Conservation (phyloP, 2,797 vertebrate genomes). For the Neostethus bicornis region DNA sequence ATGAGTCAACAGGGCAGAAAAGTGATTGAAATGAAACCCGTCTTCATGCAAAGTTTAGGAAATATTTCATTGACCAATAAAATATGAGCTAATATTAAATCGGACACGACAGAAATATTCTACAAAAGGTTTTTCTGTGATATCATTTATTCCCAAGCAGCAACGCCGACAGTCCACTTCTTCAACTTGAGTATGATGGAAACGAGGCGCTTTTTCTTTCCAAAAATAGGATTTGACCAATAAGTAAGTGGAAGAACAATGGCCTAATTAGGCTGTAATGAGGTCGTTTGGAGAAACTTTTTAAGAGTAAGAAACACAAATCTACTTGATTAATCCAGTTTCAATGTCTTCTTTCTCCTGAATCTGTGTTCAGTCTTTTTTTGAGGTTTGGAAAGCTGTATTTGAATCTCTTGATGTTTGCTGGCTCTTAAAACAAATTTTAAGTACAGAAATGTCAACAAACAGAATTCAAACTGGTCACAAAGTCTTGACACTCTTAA, state of each 20-base stretch:
- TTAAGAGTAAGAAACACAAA: background rate
- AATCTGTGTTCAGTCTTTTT: background rate
- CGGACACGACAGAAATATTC: slow-evolving; percentile 40
- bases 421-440: background rate
- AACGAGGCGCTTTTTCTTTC: background rate
- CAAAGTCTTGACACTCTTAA: slow-evolving; percentile 2
- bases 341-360: background rate
- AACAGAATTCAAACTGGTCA: background rate
- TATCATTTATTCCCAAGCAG: background rate
- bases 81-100: slow-evolving; percentile 49
- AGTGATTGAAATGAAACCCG: slow-evolving; percentile 55
- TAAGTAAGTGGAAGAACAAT: background rate
- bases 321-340: background rate
- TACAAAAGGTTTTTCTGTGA: slow-evolving; percentile 13
- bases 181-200: background rate
- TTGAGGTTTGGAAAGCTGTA: background rate
- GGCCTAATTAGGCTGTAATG: background rate
- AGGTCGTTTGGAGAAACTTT: background rate
- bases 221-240: background rate
- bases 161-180: no score
- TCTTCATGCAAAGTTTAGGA: slow-evolving; percentile 57
- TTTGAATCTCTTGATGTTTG: background rate
- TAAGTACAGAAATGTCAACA: background rate
- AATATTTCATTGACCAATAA: slow-evolving; percentile 43
- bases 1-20: slow-evolving; percentile 38